phyloP scores from a whole-genome alignment of 2,888 invertebrate genomes.

The Drosophila anomalata region DNA sequence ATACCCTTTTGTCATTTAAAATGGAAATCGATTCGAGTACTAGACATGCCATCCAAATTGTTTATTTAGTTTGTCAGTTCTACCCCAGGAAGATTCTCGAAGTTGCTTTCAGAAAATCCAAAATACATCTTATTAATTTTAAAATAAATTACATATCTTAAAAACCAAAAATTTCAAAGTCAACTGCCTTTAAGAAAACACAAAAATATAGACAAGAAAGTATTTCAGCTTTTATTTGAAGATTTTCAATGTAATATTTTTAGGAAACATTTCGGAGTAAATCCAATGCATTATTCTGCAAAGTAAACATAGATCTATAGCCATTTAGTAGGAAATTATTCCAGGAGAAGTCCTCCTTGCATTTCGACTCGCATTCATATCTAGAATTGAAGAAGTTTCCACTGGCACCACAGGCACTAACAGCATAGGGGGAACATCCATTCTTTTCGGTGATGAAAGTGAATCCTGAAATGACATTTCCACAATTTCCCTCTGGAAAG shows the following conservation, averaged over 20 bases:
- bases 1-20: no score
- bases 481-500: neutral
- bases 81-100: no score
- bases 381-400: neutral
- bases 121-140: no score
- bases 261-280: neutral
- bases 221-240: neutral
- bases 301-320: neutral
- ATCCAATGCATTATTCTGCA: neutral
- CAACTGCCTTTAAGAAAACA: neutral
- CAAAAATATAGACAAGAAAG: neutral
- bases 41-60: no score
- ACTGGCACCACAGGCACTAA: neutral
- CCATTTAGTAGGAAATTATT: neutral
- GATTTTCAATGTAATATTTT: neutral
- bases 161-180: no score
- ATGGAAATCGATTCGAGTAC: no score
- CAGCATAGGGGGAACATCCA: neutral
- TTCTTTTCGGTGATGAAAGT: neutral
- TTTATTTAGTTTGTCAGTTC: no score
- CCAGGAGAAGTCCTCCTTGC: neutral
- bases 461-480: neutral
- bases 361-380: neutral
- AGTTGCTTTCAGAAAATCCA: no score
- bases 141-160: no score